Evolutionary conservation across 2,888 invertebrate genomes (phyloP).

Genomic region (Nemoura dubitans): DNA sequence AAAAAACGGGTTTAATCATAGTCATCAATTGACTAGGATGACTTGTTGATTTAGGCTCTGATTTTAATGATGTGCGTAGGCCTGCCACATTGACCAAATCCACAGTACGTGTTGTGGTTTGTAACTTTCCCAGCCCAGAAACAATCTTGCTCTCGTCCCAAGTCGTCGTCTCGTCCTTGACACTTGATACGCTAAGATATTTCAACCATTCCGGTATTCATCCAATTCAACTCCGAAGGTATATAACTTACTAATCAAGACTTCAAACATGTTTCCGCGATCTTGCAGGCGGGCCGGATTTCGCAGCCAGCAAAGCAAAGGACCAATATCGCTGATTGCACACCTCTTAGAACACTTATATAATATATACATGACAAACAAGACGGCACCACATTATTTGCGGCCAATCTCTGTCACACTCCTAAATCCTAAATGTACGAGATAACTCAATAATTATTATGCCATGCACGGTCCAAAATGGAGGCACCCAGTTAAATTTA

Average conservation of each 20-base stretch:
- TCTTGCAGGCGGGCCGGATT: not conserved
- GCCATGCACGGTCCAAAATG: not conserved
- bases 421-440: not conserved
- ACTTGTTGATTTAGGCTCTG: conserved; percentile 10
- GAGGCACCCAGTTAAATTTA: not conserved
- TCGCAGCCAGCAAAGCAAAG: not conserved
- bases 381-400: not conserved
- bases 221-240: not conserved
- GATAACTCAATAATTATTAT: not conserved
- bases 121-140: not conserved
- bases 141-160: not conserved
- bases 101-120: not conserved
- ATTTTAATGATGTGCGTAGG: conserved; percentile 23
- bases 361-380: not conserved
- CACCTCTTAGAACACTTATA: no score
- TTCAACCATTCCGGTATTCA: not conserved
- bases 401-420: not conserved
- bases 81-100: not conserved
- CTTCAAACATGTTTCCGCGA: not conserved
- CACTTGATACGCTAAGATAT: not conserved
- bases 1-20: conserved; percentile 17
- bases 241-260: not conserved
- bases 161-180: not conserved
- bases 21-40: conserved; percentile 25
- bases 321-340: not conserved